phyloP scores from a whole-genome alignment of 64 coral and sea anemone genomes.

The Dendronephthya gigantea region DNA sequence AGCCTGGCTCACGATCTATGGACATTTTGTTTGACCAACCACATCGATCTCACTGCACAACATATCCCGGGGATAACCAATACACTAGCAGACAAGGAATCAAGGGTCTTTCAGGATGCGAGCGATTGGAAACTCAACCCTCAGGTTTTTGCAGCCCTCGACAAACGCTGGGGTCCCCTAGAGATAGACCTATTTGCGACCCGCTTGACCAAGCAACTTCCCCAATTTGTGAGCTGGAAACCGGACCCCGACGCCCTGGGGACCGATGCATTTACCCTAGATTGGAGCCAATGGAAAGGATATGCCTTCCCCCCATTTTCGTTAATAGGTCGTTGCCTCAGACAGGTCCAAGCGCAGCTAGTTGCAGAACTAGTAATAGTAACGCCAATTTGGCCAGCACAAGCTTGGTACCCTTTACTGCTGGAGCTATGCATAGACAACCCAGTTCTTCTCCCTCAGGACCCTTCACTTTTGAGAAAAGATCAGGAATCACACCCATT shows the following conservation, averaged over 20 bases:
- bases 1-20: slow-evolving; percentile 16
- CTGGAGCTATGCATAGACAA: not conserved
- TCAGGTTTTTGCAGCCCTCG: not conserved
- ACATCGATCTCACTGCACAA: slow-evolving; percentile 7
- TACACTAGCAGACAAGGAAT: slow-evolving; percentile 4
- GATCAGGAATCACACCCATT: not conserved
- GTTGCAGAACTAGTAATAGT: not conserved
- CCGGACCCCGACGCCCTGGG: slow-evolving; percentile 5
- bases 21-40: not conserved
- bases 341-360: not conserved
- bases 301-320: not conserved
- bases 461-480: not conserved
- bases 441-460: not conserved
- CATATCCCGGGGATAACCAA: slow-evolving; percentile 1
- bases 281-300: not conserved
- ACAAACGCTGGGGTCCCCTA: slow-evolving; percentile 13
- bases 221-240: too few relatives aligned
- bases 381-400: not conserved
- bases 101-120: not conserved
- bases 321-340: not conserved
- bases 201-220: not conserved
- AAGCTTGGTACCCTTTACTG: not conserved
- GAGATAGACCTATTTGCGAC: not conserved
- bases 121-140: slow-evolving; percentile 18
- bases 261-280: not conserved